Evolutionary conservation across 2,888 invertebrate genomes (phyloP), one percentile per base, ranked within the genome.

Genomic region (Desoria tigrina): DNA sequence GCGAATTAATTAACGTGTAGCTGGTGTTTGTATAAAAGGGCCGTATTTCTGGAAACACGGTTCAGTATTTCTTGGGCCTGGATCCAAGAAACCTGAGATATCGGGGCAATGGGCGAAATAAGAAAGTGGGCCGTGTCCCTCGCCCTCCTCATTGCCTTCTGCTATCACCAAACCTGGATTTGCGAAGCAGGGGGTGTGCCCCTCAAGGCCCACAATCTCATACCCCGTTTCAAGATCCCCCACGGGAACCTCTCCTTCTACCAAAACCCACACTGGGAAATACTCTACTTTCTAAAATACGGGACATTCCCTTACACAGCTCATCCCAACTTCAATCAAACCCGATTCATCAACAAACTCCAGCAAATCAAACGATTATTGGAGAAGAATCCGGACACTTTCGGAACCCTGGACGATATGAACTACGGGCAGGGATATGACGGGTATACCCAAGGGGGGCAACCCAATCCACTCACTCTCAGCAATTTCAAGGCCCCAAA

Each of bases 221-320:
- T 72, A 37, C 75, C 75, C 0, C 42, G 75, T 18, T 75, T 75
- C 57, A 74, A 73, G 51, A 73, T 75, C 23, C 74, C 75, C 1
- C 66, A 61, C 23, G 73, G 73, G 23, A 70, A 72, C 49, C 60
- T 74, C 21, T 69, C 70, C 11, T 66, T 61, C 2, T 70, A 65
- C n/a, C 55, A 60, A 11, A 70, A 66, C 42, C 75, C 75, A 9
- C 71, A 75, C 27, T 75, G 74, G 75, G 75, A 75, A 64, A 64
- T 74, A 1, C 51, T 74, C 11, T 75, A 75, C 42, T 74, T 67
- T 56, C 50, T 74, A 9, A 75, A 75, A 56, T 71, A 72, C 50
- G 72, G 72, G 28, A 51, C 55, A 6, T 69, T 74, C 11, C 75
- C 75, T 1, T 69, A 66, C 42, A 63, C 68, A 57, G 63, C 66